A percentile compares a stretch with the other conserved stretches of the same genome.
phyloP scores from a whole-genome alignment of 2,113 vertebrate genomes.

The Poicephalus gulielmi region DNA sequence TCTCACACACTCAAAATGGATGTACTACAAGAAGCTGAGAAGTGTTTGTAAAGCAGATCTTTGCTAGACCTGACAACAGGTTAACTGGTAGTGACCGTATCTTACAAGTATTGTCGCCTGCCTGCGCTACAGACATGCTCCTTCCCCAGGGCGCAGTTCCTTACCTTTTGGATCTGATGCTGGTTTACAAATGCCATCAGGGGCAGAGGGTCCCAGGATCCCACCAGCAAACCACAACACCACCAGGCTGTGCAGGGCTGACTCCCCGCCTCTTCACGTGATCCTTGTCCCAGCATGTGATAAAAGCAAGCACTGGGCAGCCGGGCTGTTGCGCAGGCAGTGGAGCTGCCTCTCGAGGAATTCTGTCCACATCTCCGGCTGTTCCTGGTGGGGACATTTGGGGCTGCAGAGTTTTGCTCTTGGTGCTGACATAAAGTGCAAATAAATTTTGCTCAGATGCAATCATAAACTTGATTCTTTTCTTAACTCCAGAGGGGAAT shows the following conservation, averaged over 20 bases:
- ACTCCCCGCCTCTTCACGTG: background rate
- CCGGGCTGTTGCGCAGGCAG: background rate
- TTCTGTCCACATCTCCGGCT: background rate
- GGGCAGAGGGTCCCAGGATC: background rate
- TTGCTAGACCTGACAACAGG: background rate
- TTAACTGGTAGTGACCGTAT: accelerated
- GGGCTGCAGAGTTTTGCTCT: background rate
- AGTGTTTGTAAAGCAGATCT: background rate
- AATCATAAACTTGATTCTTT: background rate
- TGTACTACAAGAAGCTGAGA: accelerated
- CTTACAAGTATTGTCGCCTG: accelerated
- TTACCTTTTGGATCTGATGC: constrained; percentile 79
- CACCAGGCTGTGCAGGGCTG: background rate
- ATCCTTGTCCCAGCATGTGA: background rate
- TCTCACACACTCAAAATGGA: background rate
- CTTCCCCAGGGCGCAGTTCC: background rate
- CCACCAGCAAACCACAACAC: background rate
- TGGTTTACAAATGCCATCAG: constrained; percentile 78
- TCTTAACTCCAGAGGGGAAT: background rate
- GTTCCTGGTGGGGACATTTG: background rate
- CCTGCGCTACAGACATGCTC: background rate
- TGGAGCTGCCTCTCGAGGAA: background rate
- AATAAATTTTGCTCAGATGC: background rate
- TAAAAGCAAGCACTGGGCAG: background rate
- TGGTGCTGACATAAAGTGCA: background rate